Evolutionary conservation across 2,113 vertebrate species (phyloP), one percentile per base, ranked within the genome.

Genomic region (Cygnus atratus): DNA sequence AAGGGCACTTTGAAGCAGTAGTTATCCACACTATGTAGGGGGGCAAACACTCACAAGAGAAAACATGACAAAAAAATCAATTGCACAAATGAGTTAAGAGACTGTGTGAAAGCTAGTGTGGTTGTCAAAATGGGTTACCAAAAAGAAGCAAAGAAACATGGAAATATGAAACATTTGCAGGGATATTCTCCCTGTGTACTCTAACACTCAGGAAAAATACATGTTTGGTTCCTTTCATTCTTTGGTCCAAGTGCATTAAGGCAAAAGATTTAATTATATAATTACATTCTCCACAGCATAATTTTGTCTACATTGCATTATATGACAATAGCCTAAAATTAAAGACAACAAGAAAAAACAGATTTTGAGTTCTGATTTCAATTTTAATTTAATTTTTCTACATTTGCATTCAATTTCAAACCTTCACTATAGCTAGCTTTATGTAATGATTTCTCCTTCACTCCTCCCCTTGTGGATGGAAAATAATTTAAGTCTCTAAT

Each of bases 191-290:
- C 43, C 62, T 77, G 48, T 14, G 10, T 4, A 90, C 58, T 50
- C 66, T 65, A 83, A 90, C 63, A 63, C 21, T 63, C 37, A 83
- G 26, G 70, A 82, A 52, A 84, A 90, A 77, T 59, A 67, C 17
- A 35, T 26, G 73, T 15, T 78, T 75, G 61, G 50, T 61, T 96
- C 43, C 46, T 92, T 81, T 84, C 61, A 57, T 75, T 93, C 84
- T 89, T 57, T 52, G 48, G 86, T 71, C 73, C 91, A 90, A 92
- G 26, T 46, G 24, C 79, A 86, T 50, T 29, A 78, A 67, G 33
- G 57, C 73, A 94, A 77, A 91, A 92, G 74, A 58, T 91, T 92
- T 95, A 95, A 95, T 96, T 78, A 89, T 37, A 59, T 89, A 92
- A 96, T 92, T 93, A 93, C 5, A 33, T 43, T 91, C 70, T 37